Base-by-base conservation (phyloP, 2,113 vertebrate species). In the Todiramphus saurophagus region DNA sequence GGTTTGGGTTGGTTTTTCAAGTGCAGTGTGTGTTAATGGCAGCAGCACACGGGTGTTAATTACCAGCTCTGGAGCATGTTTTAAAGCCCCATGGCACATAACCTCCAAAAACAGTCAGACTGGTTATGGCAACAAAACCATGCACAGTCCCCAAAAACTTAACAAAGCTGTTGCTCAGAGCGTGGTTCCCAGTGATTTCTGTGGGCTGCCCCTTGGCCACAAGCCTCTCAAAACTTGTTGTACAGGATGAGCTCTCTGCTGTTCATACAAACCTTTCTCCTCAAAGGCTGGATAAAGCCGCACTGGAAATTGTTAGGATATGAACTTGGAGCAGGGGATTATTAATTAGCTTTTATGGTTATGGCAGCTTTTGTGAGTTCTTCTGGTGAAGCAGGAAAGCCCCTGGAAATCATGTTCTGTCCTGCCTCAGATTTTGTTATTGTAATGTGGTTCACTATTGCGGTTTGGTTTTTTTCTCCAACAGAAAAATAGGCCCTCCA, bases 51-150 rank as follows among this genome's bases (percentile, higher is more conserved):
- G 72, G 23, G 55, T 53, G 48, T 60, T 92, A 79, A 83, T 83
- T 87, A 35, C 46, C 51, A 14, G 60, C 66, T 75, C 24, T 25
- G 15, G 27, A 63, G 69, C 56, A 75, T 33, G 31, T 37, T 91
- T 59, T 75, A 5, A 67, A 74, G 77, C 78, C 13, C 68, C 8
- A 0, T 3, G 3, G 59, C 0, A 3, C 0, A 0, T 46, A 84
- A 39, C 80, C 55, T 75, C 75, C 21, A 16, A 39, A 59, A 55
- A 46, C 64, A 53, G 4, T 35, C 73, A 25, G 64, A 14, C 27
- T 14, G 67, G 81, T 70, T 63, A 10, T 6, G 30, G 64, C 77
- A 69, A 11, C 68, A 66, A 37, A 69, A 9, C 41, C 31, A 7
- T 1, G 0, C 1, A 0, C 13, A 1, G 16, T 33, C 50, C 81